phyloP scores from a whole-genome alignment of 2,888 invertebrate genomes.

The Perdita meconis region DNA sequence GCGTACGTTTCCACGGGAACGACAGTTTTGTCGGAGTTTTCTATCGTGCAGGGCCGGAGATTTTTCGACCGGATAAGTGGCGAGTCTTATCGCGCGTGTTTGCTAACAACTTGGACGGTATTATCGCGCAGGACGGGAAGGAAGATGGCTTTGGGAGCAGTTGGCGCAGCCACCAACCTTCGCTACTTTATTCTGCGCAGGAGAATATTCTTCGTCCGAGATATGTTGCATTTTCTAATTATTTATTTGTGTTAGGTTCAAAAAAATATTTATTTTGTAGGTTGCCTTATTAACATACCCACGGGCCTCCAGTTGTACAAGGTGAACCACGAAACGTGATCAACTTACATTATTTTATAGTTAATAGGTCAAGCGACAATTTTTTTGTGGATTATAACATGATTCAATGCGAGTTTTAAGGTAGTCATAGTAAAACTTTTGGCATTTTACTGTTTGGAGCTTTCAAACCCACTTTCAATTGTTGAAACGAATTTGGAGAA shows the following conservation, averaged over 20 bases:
- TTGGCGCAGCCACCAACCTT: neutral
- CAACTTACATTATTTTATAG: too few species aligned
- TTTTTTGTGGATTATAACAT: too few species aligned
- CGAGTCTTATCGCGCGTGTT: conserved; percentile 58
- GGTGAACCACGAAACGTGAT: too few species aligned
- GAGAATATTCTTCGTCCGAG: neutral
- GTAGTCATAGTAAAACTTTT: too few species aligned
- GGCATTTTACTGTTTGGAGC: too few species aligned
- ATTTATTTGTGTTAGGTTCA: neutral
- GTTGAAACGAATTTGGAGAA: too few species aligned
- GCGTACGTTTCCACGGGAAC: conserved; percentile 68
- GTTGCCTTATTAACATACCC: neutral
- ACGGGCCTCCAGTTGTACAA: too few species aligned
- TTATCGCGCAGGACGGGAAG: conserved; percentile 42
- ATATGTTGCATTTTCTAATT: neutral
- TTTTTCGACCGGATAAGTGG: conserved; percentile 67
- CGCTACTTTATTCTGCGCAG: neutral
- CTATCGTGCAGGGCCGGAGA: conserved; percentile 57
- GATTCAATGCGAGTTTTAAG: too few species aligned
- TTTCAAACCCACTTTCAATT: too few species aligned
- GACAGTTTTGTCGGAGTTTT: conserved; percentile 69
- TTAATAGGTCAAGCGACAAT: too few species aligned
- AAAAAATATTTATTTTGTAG: neutral
- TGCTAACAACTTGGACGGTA: conserved; percentile 67
- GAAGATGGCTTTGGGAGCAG: conserved; percentile 36